Percentiles rank a stretch among this genome's conserved stretches.
Evolutionary conservation across 2,797 vertebrate species (phyloP).

Genomic region (Molossus alvarezi): DNA sequence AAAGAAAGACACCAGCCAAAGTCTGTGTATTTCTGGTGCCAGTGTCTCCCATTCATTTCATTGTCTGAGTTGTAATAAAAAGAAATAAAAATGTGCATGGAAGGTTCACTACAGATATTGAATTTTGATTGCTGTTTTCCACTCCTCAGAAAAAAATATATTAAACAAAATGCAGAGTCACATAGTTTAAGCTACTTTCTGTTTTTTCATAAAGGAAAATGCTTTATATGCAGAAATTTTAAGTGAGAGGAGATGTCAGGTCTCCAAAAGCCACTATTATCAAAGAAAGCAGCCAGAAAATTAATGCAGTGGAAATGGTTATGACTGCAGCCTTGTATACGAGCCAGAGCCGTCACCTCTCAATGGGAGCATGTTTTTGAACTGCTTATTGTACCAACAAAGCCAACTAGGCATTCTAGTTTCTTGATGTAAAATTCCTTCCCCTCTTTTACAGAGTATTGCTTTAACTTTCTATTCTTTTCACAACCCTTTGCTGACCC

Average conservation of each 20-base stretch:
- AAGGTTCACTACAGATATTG: neutral
- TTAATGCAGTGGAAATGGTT: slow-evolving; percentile 63
- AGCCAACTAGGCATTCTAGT: neutral
- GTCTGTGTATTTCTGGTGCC: neutral
- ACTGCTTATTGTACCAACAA: neutral
- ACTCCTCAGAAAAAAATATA: slow-evolving; percentile 45
- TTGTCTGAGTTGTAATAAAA: slow-evolving; percentile 42
- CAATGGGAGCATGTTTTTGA: neutral
- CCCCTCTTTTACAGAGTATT: neutral
- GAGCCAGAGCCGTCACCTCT: neutral
- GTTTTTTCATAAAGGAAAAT: slow-evolving; percentile 77
- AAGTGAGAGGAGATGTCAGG: slow-evolving; percentile 64
- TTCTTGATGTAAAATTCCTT: neutral
- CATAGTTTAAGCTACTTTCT: slow-evolving; percentile 43
- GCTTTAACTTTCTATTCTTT: slow-evolving; percentile 62
- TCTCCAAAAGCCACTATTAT: slow-evolving; percentile 79
- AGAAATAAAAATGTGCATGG: slow-evolving; percentile 6
- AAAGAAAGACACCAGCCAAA: neutral
- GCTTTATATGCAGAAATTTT: slow-evolving; percentile 81
- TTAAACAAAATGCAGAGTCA: slow-evolving; percentile 73
- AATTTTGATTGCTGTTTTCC: slow-evolving; percentile 69
- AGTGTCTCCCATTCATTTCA: neutral
- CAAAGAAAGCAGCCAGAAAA: slow-evolving; percentile 80
- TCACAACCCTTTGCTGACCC: neutral
- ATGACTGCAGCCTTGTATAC: neutral